Conservation (phyloP, 2,888 invertebrate species). For the Malacosoma neustria region DNA sequence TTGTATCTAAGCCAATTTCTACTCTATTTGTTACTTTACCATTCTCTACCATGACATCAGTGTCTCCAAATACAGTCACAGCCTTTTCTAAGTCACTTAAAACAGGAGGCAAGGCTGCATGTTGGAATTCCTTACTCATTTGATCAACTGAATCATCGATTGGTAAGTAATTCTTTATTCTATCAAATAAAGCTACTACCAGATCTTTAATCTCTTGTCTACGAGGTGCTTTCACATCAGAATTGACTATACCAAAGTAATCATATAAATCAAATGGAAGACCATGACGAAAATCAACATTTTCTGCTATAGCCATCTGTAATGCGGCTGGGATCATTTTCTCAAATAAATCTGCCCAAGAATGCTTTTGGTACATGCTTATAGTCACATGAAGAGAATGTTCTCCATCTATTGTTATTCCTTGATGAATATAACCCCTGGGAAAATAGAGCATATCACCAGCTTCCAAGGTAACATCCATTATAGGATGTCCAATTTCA, state of each 20-base stretch:
- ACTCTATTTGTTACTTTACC: conserved; percentile 78
- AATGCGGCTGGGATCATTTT: conserved; percentile 85
- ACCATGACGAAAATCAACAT: conserved; percentile 83
- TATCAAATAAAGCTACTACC: conserved; percentile 72
- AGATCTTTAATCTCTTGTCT: conserved; percentile 67
- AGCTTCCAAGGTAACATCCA: conserved; percentile 85
- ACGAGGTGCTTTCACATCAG: conserved; percentile 57
- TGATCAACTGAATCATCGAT: conserved; percentile 90
- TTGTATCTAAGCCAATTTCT: conserved; percentile 79
- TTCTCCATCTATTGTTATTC: conserved; percentile 81
- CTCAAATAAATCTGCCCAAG: conserved; percentile 92
- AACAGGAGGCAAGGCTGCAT: conserved; percentile 91
- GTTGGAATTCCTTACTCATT: conserved; percentile 88
- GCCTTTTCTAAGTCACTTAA: conserved; percentile 78
- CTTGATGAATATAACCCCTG: conserved; percentile 91
- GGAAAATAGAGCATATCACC: conserved; percentile 97
- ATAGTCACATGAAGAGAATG: conserved; percentile 97
- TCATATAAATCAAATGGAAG: conserved; percentile 86
- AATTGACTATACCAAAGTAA: conserved; percentile 82
- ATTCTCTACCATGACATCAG: conserved; percentile 77
- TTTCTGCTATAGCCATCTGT: conserved; percentile 79
- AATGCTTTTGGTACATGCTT: conserved; percentile 92
- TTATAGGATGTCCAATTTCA: conserved; percentile 85
- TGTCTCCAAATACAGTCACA: conserved; percentile 82
- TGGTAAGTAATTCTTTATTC: conserved; percentile 76